phyloP scores from a whole-genome alignment of 2,888 invertebrate genomes.

The Noctua fimbriata region DNA sequence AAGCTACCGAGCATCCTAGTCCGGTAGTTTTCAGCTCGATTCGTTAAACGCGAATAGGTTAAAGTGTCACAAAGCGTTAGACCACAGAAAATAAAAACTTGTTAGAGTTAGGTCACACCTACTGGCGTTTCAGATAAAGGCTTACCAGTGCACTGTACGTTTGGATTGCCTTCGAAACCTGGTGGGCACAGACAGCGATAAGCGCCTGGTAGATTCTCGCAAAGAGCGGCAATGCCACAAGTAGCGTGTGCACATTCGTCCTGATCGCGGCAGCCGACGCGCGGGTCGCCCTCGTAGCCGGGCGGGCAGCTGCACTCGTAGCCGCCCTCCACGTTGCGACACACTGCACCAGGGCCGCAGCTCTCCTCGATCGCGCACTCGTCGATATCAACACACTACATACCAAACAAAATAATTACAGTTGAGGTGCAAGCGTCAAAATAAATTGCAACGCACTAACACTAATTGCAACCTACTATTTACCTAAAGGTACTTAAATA shows the following conservation, averaged over 20 bases:
- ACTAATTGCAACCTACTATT: background rate
- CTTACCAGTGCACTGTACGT: conserved; percentile 94
- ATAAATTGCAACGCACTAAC: background rate
- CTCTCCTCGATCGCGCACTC: conserved; percentile 93
- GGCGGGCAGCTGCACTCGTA: conserved; percentile 96
- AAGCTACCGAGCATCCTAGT: conserved; percentile 83
- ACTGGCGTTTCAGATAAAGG: conserved; percentile 66
- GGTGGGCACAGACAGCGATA: conserved; percentile 95
- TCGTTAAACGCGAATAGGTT: conserved; percentile 78
- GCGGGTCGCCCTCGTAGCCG: conserved; percentile 95
- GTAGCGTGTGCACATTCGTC: conserved; percentile 94
- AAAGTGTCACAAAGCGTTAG: conserved; percentile 85
- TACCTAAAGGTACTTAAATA: background rate
- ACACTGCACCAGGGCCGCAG: conserved; percentile 95
- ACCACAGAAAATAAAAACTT: conserved; percentile 78
- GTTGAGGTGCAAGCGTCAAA: background rate
- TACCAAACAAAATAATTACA: conserved; percentile 40
- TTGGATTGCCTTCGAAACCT: conserved; percentile 95
- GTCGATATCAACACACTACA: conserved; percentile 95
- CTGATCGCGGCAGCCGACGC: conserved; percentile 93
- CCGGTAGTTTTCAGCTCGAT: conserved; percentile 87
- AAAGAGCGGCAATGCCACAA: conserved; percentile 95
- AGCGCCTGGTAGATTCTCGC: conserved; percentile 94
- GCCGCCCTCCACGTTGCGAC: conserved; percentile 95
- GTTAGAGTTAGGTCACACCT: conserved; percentile 78